Base-by-base conservation (phyloP, 2,888 invertebrate species). In the Archaeoteleia sp. region DNA sequence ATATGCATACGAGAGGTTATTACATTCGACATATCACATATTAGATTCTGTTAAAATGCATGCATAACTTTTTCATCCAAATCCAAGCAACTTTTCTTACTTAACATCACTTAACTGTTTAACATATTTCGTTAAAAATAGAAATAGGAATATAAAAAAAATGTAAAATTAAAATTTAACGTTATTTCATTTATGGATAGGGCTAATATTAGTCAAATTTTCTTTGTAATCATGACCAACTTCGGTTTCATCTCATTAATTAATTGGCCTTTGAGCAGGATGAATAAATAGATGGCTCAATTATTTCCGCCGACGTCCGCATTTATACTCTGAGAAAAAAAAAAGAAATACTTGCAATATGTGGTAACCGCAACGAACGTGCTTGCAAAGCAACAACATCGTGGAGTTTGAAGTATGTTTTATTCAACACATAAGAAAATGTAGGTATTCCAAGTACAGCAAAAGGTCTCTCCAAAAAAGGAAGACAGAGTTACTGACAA, bases 251-350 rank as follows among this genome's bases (percentile, higher is more conserved):
- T n/a, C n/a, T n/a, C n/a, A n/a, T n/a, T n/a, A n/a, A n/a, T n/a
- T n/a, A n/a, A n/a, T n/a, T n/a, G 20, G 45, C 51, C 39, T 51
- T 58, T 45, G 51, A 49, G 45, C 40, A 10, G 65, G 51, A 27
- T 53, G 57, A 65, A 57, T 53, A 65, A 57, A 65, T 40, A 37
- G 53, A 66, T 66, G 58, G 53, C 51, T 66, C 58, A 58, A 66
- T 58, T 58, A 66, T 48, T 66, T 58, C 53, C 25, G 58, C 35
- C 65, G 53, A 66, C 65, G 53, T 58, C 8, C 25, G 53, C 65
- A 58, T 54, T 66, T 54, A 58, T 65, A 65, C 57, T 40, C 42
- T 14, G 40, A 34, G 58, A 40, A 57, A 32, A 57, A 42, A 29
- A 35, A 39, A 39, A 39, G 15, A 35, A 34, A 40, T 35, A 15